Evolutionary conservation across 2,797 vertebrate genomes (phyloP), one percentile per base, ranked within the genome.

Genomic region (Lophotriccus pileatus): DNA sequence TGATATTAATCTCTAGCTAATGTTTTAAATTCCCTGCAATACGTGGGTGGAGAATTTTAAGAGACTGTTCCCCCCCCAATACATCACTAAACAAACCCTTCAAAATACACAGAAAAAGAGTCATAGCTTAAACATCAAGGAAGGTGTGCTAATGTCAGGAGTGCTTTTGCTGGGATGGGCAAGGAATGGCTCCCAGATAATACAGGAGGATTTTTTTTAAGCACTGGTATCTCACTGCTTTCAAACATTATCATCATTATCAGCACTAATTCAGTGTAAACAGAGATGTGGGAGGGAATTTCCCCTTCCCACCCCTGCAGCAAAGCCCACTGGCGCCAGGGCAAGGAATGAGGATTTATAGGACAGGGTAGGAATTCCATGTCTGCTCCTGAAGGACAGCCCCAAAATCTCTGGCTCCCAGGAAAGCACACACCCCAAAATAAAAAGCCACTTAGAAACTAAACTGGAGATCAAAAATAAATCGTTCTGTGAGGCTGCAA

Each of bases 161-260:
- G 7, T 1, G 46, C 0, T 82, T 73, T 39, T 20, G 56, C 28
- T 63, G 60, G n/a, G 59, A 43, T 28, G 59, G 37, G n/a, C 4
- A 4, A 68, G 77, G 59, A 59, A 50, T 0, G 0, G 13, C 75
- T 58, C 52, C 30, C 24, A n/a, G 36, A 7, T 20, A 24, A 44
- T 0, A 24, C 0, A 0, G 43, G 21, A 12, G 5, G 22, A 50
- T 16, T 67, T 69, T 70, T 81, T 28, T 20, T 20, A 21, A 64
- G 68, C 8, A 27, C 39, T 24, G 7, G 17, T 11, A 58, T n/a
- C 24, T 49, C 25, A 12, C 46, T 16, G 23, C 9, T 81, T 52
- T 25, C 36, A 49, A 64, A 30, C 19, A 7, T 5, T 2, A 3
- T 41, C 9, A 8, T 17, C 41, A 1, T 1, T 15, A 20, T 2